phyloP scores from a whole-genome alignment of 2,888 invertebrate species.

The Mycalesis mineus region DNA sequence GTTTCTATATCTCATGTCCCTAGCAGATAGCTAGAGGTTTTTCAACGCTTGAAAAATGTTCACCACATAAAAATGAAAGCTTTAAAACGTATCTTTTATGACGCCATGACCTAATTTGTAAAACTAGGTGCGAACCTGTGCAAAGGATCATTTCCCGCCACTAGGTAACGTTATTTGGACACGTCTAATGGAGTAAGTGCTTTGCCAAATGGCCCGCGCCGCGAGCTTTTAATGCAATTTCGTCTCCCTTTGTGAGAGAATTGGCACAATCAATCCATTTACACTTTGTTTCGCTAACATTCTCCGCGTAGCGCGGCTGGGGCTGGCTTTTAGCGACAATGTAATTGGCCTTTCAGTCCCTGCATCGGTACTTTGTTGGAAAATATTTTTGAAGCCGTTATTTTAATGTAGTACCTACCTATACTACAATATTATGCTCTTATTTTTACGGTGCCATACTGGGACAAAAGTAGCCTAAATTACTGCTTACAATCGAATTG shows the following conservation, averaged over 20 bases:
- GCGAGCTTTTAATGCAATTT: slow-evolving; percentile 78
- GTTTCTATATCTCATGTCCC: no score
- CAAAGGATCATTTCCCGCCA: slow-evolving; percentile 43
- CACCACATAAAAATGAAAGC: no score
- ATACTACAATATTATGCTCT: no score
- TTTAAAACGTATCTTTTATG: slow-evolving; percentile 1
- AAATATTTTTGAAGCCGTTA: slow-evolving; percentile 32
- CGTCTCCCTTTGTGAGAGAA: slow-evolving; percentile 73
- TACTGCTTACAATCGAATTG: no score
- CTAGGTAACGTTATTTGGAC: slow-evolving; percentile 74
- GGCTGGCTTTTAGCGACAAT: slow-evolving; percentile 58
- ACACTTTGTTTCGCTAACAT: slow-evolving; percentile 78
- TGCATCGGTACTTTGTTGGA: slow-evolving; percentile 28
- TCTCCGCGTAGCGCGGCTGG: slow-evolving; percentile 32
- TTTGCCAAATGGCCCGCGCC: slow-evolving; percentile 72
- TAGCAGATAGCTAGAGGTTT: no score
- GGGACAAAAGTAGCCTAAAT: no score
- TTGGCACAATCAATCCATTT: slow-evolving; percentile 79
- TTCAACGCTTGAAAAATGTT: no score
- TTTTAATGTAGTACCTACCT: slow-evolving; percentile 6
- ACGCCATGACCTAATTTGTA: slow-evolving; percentile 24
- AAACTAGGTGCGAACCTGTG: slow-evolving; percentile 32
- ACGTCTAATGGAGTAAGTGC: slow-evolving; percentile 75
- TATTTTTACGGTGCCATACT: no score
- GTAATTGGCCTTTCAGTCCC: slow-evolving; percentile 47